Base-by-base conservation (phyloP, 2,888 invertebrate genomes). In the Oscheius sp. region DNA sequence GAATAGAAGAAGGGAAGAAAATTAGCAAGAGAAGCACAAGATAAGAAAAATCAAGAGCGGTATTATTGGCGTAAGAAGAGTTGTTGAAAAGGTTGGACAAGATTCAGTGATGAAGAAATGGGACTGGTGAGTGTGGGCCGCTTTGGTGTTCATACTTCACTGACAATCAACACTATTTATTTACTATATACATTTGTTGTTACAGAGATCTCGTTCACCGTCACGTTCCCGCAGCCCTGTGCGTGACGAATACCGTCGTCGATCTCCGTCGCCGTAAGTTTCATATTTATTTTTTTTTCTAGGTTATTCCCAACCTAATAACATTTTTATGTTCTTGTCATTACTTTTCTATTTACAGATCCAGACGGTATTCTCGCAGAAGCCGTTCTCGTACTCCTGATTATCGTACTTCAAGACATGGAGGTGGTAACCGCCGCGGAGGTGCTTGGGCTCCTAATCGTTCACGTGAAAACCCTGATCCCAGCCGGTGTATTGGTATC, bases 401-500 rank as follows among this genome's bases (percentile, higher is more conserved):
- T 13, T 49, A 41, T n/a, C 58, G 59, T 13, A 27, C 45, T 12
- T 13, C 21, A 13, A 21, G 56, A 35, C 45, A 52, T 49, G 52
- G 66, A 13, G 27, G 18, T 52, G 66, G 66, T 6, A 23, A 55
- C 41, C 21, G 52, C 16, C 63, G 66, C 18, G 72, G 72, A 27
- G 72, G 72, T 16, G 55, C 55, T 21, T 64, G 64, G 64, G 56
- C 64, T 41, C 52, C 25, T 16, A 66, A 66, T 49, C 46, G 66
- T 23, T 61, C 59, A 29, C 64, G 72, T 25, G 72, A 72, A 52
- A 72, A 72, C 25, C 72, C 72, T 6, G 72, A 72, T 66, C 72
- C 71, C 41, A 71, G 63, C 21, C 92, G 94, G 69, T 97, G 96
- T 89, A 91, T 98, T 63, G 98, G 98, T 21, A 93, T 98, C 13